A percentile compares a stretch with the other conserved stretches of the same genome.
These are phyloP conservation scores for Pangasius krempfi DNA, from an alignment of 2,797 vertebrate species.

Conservation along the genomic window DNA sequence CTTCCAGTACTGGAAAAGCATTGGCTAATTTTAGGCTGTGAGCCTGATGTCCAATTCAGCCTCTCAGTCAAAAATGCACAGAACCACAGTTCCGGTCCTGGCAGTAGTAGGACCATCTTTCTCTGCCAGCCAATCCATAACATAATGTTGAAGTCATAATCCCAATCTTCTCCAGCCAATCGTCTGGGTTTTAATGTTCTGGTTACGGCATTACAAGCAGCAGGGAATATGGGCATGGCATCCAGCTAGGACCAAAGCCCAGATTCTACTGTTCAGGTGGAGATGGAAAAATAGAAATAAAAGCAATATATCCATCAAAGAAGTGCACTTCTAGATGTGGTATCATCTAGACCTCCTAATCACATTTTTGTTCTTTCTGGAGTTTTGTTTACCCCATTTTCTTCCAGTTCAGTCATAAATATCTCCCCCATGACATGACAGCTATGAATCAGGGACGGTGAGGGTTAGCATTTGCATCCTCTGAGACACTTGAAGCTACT, in stretches of 20 bases:
- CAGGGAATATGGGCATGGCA: background rate
- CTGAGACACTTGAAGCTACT: background rate
- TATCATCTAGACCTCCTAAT: background rate
- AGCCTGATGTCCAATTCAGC: background rate
- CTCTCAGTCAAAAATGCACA: slow-evolving; percentile 24
- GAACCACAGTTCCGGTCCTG: slow-evolving; percentile 44
- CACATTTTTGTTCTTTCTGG: background rate
- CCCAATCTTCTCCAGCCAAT: slow-evolving; percentile 38
- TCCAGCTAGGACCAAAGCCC: background rate
- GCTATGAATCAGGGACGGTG: background rate
- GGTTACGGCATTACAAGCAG: background rate
- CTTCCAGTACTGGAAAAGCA: slow-evolving; percentile 32
- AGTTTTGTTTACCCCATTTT: background rate
- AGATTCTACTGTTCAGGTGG: background rate
- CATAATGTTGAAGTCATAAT: slow-evolving; percentile 53
- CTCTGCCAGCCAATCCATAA: slow-evolving; percentile 56
- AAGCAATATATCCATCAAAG: background rate
- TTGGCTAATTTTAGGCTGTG: slow-evolving; percentile 17
- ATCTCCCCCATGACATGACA: background rate
- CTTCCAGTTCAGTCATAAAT: background rate
- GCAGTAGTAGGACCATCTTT: slow-evolving; percentile 43
- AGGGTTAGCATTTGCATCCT: background rate
- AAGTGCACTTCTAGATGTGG: no score
- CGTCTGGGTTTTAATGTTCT: slow-evolving; percentile 19
- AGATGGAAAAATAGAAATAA: slow-evolving; percentile 1